Percentiles rank a stretch among this genome's conserved stretches.
These are phyloP conservation scores for pig (Sus scrofa) DNA, from an alignment of 2,113 vertebrate species.

Conservation along the genomic window T2T-Sscrofa CM000822.6:28193501-28194000, in stretches of 20 bases:
- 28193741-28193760: neutral
- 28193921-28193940: neutral
- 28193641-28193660: conserved; percentile 1
- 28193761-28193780: neutral
- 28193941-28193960: neutral
- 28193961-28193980: conserved; percentile 77
- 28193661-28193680: neutral
- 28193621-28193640: neutral
- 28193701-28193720: neutral
- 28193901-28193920: neutral
- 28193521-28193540: neutral
- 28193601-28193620: neutral
- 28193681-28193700: neutral
- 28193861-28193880: neutral
- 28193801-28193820: neutral
- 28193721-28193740: neutral
- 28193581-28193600: neutral
- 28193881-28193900: neutral
- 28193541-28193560: neutral
- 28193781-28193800: neutral
- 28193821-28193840: neutral
- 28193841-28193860: neutral
- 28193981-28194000: conserved; percentile 77
- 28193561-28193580: neutral
- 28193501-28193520: neutral